A percentile compares a stretch with the other conserved stretches of the same genome.
Conservation (phyloP, 1,140 invertebrate species). For the Drosophila pachea region DNA sequence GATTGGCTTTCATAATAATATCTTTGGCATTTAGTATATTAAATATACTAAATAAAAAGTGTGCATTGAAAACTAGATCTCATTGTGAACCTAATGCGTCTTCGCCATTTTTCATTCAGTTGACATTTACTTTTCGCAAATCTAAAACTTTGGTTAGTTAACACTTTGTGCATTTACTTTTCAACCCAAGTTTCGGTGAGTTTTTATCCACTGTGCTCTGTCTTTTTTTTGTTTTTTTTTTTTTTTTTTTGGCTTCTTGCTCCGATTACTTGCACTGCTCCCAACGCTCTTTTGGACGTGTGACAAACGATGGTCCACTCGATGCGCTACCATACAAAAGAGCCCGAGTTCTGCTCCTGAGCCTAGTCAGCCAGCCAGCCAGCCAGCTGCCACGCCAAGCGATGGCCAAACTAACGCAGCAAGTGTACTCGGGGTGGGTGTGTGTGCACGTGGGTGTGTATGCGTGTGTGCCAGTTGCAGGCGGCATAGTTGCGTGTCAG, state of each 20-base stretch:
- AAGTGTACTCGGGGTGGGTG: neutral
- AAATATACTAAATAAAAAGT: too few species aligned
- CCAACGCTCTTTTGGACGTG: conserved; percentile 29
- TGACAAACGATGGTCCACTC: conserved; percentile 67
- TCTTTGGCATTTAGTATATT: too few species aligned
- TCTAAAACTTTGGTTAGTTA: neutral
- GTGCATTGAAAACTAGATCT: too few species aligned
- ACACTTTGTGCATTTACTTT: neutral
- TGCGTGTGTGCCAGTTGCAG: conserved; percentile 45
- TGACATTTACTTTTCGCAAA: too few species aligned
- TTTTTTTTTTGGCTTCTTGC: neutral
- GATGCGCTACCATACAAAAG: conserved; percentile 44
- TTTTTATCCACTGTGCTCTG: conserved; percentile 38
- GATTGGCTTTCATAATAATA: too few species aligned
- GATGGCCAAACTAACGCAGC: neutral
- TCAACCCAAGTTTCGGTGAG: neutral
- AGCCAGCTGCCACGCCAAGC: neutral
- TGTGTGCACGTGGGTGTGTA: conserved; percentile 1
- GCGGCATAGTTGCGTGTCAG: conserved; percentile 64
- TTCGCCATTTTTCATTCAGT: too few species aligned
- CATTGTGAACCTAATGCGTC: too few species aligned
- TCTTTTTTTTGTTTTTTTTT: neutral
- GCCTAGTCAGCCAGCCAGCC: too few species aligned
- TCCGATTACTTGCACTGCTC: neutral
- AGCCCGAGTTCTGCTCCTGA: conserved; percentile 39